Evolutionary conservation across 2,888 invertebrate genomes (phyloP), one percentile per base, ranked within the genome.

Genomic region (Clitarchus hookeri): DNA sequence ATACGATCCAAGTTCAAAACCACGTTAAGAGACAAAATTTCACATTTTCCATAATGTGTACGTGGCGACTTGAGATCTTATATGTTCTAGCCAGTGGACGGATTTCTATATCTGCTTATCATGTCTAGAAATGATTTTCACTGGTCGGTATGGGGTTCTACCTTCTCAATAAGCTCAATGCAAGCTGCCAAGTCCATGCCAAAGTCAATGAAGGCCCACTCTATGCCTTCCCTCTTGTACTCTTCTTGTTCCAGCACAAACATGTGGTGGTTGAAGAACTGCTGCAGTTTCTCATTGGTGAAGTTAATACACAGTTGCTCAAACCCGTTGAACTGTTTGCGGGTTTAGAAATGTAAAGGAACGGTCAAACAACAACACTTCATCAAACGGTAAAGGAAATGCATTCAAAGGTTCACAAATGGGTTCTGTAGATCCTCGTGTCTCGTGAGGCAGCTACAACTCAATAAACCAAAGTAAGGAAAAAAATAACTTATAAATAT

Each of bases 231-330:
- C 91, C 93, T 95, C 93, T 97, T 96, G 94, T 98, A 98, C 92
- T 98, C 98, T 92, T 98, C 98, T 95, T 98, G 98, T 93, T 98
- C 98, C 90, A 98, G 95, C 90, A 98, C 97, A 93, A 98, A 98
- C 98, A 98, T 98, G 95, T 98, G 97, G 92, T 98, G 98, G 94
- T 98, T 98, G 96, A 98, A 98, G 95, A 98, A 98, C 93, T 98
- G 98, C 94, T 98, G 98, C 91, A 98, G 95, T 93, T 98, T 97
- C 94, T 98, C 98, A 93, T 98, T 98, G 93, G 98, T 98, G 94
- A 98, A 98, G 95, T 98, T 98, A 95, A 98, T 98, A 94, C 98
- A 98, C 92, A 98, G 95, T 94, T 98, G 98, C 94, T 98, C 98
- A 94, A 98, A 98, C 93, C 98, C 97, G 95, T 98, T 98, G 95